Conservation (phyloP, 2,888 invertebrate genomes). For the Corythucha ciliata region DNA sequence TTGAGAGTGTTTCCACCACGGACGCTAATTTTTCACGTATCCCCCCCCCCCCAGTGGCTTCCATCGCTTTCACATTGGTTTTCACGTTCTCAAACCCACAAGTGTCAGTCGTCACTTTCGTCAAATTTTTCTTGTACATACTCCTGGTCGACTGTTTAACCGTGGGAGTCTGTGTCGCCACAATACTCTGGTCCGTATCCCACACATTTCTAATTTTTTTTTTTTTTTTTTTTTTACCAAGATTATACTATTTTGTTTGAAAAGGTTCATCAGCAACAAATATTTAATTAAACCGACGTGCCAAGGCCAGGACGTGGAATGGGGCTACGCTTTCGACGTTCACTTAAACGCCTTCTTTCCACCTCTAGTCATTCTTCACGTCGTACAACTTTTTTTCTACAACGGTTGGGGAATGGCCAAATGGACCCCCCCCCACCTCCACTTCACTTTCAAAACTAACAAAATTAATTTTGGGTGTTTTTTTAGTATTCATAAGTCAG, state of each 20-base stretch:
- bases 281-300: slow-evolving; percentile 58
- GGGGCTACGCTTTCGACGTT: slow-evolving; percentile 98
- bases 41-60: slow-evolving; percentile 56
- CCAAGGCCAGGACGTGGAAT: slow-evolving; percentile 76
- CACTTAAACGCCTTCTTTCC: slow-evolving; percentile 98
- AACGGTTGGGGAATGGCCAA: too few relatives aligned
- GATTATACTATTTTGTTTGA: too few relatives aligned
- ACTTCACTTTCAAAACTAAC: too few relatives aligned
- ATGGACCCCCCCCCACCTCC: too few relatives aligned
- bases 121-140: slow-evolving; percentile 80
- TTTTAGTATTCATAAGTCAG: slow-evolving; percentile 63
- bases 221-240: too few relatives aligned
- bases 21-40: not conserved
- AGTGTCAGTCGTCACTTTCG: slow-evolving; percentile 57
- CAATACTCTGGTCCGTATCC: slow-evolving; percentile 43
- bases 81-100: too few relatives aligned
- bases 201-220: not conserved
- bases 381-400: slow-evolving; percentile 82
- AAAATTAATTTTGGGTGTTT: too few relatives aligned
- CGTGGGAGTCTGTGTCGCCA: slow-evolving; percentile 75
- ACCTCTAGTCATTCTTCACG: slow-evolving; percentile 85
- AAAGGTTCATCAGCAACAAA: slow-evolving; percentile 70
- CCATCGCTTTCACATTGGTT: slow-evolving; percentile 77
- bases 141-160: slow-evolving; percentile 91
- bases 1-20: not conserved